Base-by-base conservation (phyloP, 2,888 invertebrate species). In the Alsophila aescularia region DNA sequence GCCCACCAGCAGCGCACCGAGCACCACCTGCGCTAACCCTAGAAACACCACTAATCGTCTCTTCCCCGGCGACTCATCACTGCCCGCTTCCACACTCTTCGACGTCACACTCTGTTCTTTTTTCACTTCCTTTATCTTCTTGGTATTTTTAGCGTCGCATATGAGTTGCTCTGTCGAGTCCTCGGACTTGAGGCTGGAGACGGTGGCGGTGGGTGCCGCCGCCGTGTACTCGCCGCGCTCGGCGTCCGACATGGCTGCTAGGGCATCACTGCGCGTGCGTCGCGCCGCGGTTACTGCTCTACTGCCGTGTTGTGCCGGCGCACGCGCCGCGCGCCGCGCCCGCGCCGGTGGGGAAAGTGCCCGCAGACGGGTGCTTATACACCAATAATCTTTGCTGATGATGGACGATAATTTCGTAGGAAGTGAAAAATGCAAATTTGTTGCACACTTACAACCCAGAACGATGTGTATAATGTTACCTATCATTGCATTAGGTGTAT, bases 1-100 rank as follows among this genome's bases (percentile, higher is more conserved):
- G 4, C 93, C 93, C 60, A 94, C 92, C 82, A 95, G 85, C 66
- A 94, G 79, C 54, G 94, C 87, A 12, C 95, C 95, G 48, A 95
- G 91, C 55, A 92, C 80, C 63, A 94, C 92, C 81, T 95, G 95
- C 66, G 91, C 88, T 63, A 94, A 63, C 39, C 94, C 94, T 67
- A 93, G 74, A 15, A 92, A 86, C 69, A 93, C 86, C 54, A 94
- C 92, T 36, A 92, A 75, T 34, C 87, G 73, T 54, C 72, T 70
- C 31, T 72, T 55, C 0, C 62, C 61, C 35, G 56, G 48, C 6
- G 69, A 72, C 52, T 67, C 77, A 51, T 79, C 85, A 73, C 85
- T 85, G 8, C 81, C 85, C 21, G 85, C 86, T 59, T 84, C 87
- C 5, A 83, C 89, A 79, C 87, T 90, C 73, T 85, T 87, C 36